These are phyloP conservation scores for Tinea semifulvella DNA, from an alignment of 2,888 invertebrate species.

Conservation along the genomic window DNA sequence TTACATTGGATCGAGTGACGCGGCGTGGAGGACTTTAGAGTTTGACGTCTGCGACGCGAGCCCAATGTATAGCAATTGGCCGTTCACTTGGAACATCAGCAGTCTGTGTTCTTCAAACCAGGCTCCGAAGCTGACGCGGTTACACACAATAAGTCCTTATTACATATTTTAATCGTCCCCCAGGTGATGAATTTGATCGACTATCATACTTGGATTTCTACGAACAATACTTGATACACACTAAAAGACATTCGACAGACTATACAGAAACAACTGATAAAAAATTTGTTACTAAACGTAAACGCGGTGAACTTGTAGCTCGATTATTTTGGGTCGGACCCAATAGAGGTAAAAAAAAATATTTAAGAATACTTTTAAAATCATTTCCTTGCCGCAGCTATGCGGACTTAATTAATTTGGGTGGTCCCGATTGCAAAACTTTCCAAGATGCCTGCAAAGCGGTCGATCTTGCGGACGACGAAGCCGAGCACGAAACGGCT, in stretches of 20 bases:
- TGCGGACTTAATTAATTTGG: slow-evolving; percentile 16
- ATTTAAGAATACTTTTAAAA: slow-evolving; percentile 15
- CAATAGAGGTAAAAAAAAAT: slow-evolving; percentile 18
- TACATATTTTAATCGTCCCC: too few relatives aligned
- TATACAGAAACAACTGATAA: not conserved
- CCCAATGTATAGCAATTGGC: slow-evolving; percentile 19
- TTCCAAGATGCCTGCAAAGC: slow-evolving; percentile 19
- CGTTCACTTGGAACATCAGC: slow-evolving; percentile 14
- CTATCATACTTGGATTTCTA: slow-evolving; percentile 17
- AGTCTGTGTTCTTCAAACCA: too few relatives aligned
- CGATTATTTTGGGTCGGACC: slow-evolving; percentile 18
- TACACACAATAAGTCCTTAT: too few relatives aligned
- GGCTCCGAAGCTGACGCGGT: too few relatives aligned
- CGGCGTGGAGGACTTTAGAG: slow-evolving; percentile 20
- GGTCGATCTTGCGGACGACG: slow-evolving; percentile 18
- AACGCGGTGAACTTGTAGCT: slow-evolving; percentile 14
- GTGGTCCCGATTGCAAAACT: slow-evolving; percentile 18
- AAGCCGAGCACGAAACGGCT: slow-evolving; percentile 16
- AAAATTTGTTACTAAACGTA: slow-evolving; percentile 4
- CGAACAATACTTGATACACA: slow-evolving; percentile 2
- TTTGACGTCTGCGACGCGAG: not conserved
- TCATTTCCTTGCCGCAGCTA: slow-evolving; percentile 16
- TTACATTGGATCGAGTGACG: slow-evolving; percentile 20
- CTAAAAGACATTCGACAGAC: not conserved
- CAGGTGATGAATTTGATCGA: too few relatives aligned